phyloP scores from a whole-genome alignment of 2,888 invertebrate genomes.

The Alcis repandata region DNA sequence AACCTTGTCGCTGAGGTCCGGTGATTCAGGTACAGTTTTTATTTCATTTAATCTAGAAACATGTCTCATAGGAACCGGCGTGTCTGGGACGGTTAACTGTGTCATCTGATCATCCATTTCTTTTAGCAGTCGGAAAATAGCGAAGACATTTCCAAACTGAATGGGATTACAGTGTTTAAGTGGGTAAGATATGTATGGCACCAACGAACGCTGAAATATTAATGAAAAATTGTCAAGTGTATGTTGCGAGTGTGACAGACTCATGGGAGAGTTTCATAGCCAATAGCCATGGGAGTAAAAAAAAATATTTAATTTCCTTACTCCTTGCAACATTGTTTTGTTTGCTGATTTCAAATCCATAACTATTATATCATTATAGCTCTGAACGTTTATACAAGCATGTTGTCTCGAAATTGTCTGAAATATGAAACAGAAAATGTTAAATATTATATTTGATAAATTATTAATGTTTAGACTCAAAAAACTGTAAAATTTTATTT shows the following conservation, averaged over 20 bases:
- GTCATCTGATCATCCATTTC: constrained; percentile 75
- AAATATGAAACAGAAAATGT: constrained; percentile 47
- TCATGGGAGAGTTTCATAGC: neutral
- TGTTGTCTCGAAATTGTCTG: constrained; percentile 81
- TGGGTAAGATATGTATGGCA: constrained; percentile 73
- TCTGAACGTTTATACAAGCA: constrained; percentile 78
- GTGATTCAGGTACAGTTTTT: constrained; percentile 76
- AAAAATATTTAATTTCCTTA: constrained; percentile 59
- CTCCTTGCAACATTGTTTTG: constrained; percentile 73
- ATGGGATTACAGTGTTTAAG: constrained; percentile 74
- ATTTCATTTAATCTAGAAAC: constrained; percentile 59
- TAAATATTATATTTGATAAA: neutral
- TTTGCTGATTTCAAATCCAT: constrained; percentile 81
- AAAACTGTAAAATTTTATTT: too few species aligned
- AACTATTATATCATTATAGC: constrained; percentile 68
- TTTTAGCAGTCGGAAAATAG: constrained; percentile 72
- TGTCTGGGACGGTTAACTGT: constrained; percentile 76
- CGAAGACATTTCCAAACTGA: constrained; percentile 78
- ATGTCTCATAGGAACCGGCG: constrained; percentile 61
- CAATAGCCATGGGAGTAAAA: neutral
- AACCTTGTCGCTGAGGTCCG: constrained; percentile 79
- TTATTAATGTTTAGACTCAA: too few species aligned
- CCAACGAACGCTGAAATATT: constrained; percentile 66
- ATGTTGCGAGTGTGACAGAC: too few species aligned
- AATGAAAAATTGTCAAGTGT: constrained; percentile 1